Base-by-base conservation (phyloP, 2,797 vertebrate genomes). In the Pipistrellus kuhlii region DNA sequence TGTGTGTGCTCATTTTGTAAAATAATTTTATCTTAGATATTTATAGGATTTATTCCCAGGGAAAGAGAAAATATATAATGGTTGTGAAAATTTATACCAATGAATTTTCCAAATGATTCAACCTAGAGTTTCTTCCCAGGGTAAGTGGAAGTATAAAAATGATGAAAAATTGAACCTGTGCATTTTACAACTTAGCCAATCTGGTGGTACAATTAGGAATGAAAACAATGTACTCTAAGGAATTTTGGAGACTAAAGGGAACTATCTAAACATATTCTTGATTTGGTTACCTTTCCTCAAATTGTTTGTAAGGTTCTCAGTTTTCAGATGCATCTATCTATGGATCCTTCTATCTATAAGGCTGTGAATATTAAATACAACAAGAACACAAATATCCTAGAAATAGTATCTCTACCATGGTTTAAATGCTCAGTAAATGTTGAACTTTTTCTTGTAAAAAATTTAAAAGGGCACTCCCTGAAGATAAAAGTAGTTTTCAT, bases 61-160 rank as follows among this genome's bases (percentile, higher is more conserved):
- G 8, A 91, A 71, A 53, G 27, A 84, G 69, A 62, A 85, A 82
- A 27, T 51, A 66, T 35, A 30, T 69, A 32, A 53, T 9, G 27
- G 27, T 23, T 51, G 30, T 62, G 78, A 71, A 82, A 77, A 77
- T 77, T 44, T 32, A 83, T 59, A 32, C 8, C 21, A 20, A 71
- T 55, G 23, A 15, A 30, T 77, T 48, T 88, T 77, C 35, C 23
- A 82, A 81, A 27, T 76, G 38, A 59, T 25, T 86, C 27, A 14
- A 13, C 59, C 48, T 69, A 81, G 68, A 25, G 20, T 82, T 75
- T 73, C 23, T 82, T 76, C 32, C 35, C 46, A 64, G 17, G 25
- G 18, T 78, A 80, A 93, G 30, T 88, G 21, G 62, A 85, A 69
- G 64, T 75, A 44, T 85, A 75, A 76, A 62, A 91, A 73, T 55